phyloP scores from a whole-genome alignment of 2,113 vertebrate genomes.

The Salvelinus sp. region DNA sequence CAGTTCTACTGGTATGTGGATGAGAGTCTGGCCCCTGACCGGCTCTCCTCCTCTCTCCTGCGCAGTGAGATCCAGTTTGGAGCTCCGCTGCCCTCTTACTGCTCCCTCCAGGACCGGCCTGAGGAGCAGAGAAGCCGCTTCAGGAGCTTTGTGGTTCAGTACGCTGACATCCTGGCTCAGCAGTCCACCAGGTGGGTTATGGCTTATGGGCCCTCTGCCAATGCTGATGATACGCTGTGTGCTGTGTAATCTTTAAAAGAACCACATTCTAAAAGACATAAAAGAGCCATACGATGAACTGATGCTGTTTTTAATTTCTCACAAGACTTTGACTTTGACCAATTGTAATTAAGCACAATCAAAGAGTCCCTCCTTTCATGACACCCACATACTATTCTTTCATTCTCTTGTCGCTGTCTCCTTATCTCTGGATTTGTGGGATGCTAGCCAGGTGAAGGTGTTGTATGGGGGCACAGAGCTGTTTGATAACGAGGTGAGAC shows the following conservation, averaged over 20 bases:
- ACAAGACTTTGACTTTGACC: constrained; percentile 26
- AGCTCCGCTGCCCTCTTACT: constrained; percentile 85
- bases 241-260: constrained; percentile 14
- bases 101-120: constrained; percentile 91
- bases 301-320: no score
- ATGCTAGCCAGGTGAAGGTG: constrained; percentile 90
- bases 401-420: constrained; percentile 60
- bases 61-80: constrained; percentile 43
- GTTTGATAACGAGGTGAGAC: constrained; percentile 94
- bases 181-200: constrained; percentile 89
- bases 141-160: constrained; percentile 91
- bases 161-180: constrained; percentile 87
- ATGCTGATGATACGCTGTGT: constrained; percentile 85
- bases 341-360: neutral
- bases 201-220: constrained; percentile 82
- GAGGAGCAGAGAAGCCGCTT: constrained; percentile 90
- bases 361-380: neutral
- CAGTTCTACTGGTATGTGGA: constrained; percentile 99
- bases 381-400: neutral
- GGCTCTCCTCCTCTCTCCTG: constrained; percentile 87
- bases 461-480: constrained; percentile 94
- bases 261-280: constrained; percentile 40
- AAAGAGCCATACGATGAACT: no score
- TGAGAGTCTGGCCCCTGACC: constrained; percentile 86
- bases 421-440: neutral